Evolutionary conservation across 2,888 invertebrate species (phyloP), one percentile per base, ranked within the genome.

Genomic region (Sclerodermus sp.): DNA sequence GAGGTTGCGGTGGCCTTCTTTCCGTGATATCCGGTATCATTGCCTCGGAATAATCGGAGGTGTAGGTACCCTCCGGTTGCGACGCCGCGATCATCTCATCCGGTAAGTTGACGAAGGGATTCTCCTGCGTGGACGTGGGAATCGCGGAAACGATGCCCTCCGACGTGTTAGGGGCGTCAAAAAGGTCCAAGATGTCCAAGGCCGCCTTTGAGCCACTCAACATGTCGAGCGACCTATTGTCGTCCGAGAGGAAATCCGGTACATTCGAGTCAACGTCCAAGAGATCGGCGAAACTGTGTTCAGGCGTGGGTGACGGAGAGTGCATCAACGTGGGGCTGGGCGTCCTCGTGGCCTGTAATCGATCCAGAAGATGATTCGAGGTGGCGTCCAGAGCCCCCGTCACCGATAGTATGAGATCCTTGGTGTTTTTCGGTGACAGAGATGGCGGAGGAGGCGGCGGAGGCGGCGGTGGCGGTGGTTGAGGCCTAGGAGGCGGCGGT

Each of bases 361-460:
- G 86, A 62, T 92, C 91, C 48, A 93, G 78, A 45, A 94, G 79
- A 70, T 91, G 89, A 2, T 90, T 88, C 64, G 93, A 93, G 0
- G 92, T 90, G 43, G 91, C 90, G 70, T 94, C 92, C 87, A 93
- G 86, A 48, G 91, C 91, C 1, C 91, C 93, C 32, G 93, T 92
- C 1, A 93, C 93, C 30, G 90, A 90, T 60, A 89, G 83, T 42
- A 93, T 87, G 16, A 94, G 80, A 70, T 92, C 91, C 79, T 93
- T 91, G 0, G 93, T 93, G 76, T 91, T 90, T 56, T 87, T 85
- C 0, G 89, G 86, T 16, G 89, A 84, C 3, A 87, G 84, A 1
- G 82, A 73, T 0, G 83, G 80, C 34, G 83, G 83, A 12, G 82
- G 80, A 31, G 82, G 80, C 5, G 82, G 83, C 18, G 81, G 80